Evolutionary conservation across 64 coral and sea anemone species (phyloP).

Genomic region (Montipora sp.): DNA sequence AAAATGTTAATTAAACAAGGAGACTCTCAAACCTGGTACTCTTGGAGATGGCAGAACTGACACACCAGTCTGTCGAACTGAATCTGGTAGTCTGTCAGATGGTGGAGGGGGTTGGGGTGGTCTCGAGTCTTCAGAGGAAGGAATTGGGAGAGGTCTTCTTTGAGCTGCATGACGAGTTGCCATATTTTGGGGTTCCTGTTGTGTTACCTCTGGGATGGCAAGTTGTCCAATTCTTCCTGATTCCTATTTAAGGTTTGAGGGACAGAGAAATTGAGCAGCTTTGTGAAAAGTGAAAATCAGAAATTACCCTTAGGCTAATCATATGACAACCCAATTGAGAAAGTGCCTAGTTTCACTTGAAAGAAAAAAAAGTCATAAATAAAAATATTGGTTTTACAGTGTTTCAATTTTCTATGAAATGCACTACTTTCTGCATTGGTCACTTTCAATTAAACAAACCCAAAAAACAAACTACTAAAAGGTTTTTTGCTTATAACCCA

Average conservation of each 20-base stretch:
- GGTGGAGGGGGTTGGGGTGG: not conserved
- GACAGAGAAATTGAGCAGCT: not conserved
- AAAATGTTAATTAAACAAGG: not conserved
- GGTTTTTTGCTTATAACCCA: no score
- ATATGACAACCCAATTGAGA: no score
- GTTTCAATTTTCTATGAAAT: no score
- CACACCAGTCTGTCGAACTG: not conserved
- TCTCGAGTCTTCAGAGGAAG: not conserved
- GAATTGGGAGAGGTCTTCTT: not conserved
- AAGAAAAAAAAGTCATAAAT: no score
- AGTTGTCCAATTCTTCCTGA: not conserved
- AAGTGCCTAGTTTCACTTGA: no score
- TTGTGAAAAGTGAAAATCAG: not conserved
- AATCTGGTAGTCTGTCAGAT: not conserved
- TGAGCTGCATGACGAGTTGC: not conserved
- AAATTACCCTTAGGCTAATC: not conserved
- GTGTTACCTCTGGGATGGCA: not conserved
- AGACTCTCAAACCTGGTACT: not conserved
- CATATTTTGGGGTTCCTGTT: not conserved
- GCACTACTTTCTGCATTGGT: no score
- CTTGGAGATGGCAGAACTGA: not conserved
- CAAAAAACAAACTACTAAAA: no score
- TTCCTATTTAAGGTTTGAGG: not conserved
- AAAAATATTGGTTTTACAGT: no score
- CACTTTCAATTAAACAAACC: no score